Evolutionary conservation across 2,888 invertebrate species (phyloP), one percentile per base, ranked within the genome.

Genomic region (Cistogaster globosa): DNA sequence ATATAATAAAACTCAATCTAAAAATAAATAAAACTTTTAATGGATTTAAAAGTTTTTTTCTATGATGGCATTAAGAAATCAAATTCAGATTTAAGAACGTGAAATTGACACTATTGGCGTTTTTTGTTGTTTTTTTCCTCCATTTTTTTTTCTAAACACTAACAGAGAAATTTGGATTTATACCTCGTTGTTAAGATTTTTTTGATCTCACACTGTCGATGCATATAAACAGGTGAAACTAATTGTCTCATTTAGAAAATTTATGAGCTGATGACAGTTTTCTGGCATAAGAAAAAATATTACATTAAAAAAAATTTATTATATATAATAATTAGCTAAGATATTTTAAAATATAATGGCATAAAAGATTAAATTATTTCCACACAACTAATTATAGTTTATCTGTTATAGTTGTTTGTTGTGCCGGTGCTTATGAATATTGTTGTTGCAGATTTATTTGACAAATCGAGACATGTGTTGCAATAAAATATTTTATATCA

Each of bases 261-360:
- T 69, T 81, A 82, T 78, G 53, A 65, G n/a, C 69, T 75, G 81
- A 58, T 78, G 84, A 85, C 84, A 78, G 69, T 81, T 81, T 78
- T 81, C 78, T 85, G 72, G 57, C 60, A 74, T n/a, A 22, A 51
- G 53, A 58, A 32, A 48, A 36, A 38, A 53, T 22, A 60, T 26
- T 69, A 3, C 36, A 74, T 32, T 32, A 26, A 26, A 81, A 53
- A n/a, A 62, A 81, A 45, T 36, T 22, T 48, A 71, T 69, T 51
- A 76, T 71, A 63, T 51, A 12, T 51, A 63, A 18, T 36, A 57
- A 81, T 55, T 55, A 68, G 75, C 45, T 14, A 42, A 74, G 60
- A 68, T 55, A 68, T 48, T 38, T 26, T 62, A 26, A 20, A 20
- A 63, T 48, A 69, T 63, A 69, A 57, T 81, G 57, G 48, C 53